These are phyloP conservation scores for Rotaria magnacalcarata DNA, from an alignment of 2,888 invertebrate species.

Conservation along the genomic window DNA sequence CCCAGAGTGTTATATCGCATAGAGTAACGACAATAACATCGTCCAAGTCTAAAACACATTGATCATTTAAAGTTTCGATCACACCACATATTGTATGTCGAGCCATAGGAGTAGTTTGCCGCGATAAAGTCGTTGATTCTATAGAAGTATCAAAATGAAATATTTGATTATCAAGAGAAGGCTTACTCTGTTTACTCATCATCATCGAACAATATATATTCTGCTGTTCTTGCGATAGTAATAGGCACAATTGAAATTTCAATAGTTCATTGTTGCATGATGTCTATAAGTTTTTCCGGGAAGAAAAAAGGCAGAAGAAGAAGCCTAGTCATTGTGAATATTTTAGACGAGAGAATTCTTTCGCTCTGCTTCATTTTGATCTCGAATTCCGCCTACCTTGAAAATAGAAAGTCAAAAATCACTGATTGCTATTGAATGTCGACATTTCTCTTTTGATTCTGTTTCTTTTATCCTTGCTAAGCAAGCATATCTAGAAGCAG, in stretches of 20 bases:
- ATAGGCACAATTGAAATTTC: constrained; percentile 1
- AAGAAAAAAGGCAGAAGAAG: neutral
- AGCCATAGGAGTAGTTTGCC: neutral
- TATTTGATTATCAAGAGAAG: too few species aligned
- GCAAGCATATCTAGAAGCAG: neutral
- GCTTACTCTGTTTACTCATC: neutral
- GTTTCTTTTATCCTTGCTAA: too few species aligned
- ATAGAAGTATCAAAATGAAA: too few species aligned
- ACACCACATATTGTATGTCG: neutral
- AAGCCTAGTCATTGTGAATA: neutral
- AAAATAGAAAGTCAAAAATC: neutral
- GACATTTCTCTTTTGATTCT: neutral
- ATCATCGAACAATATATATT: neutral
- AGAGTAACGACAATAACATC: constrained; percentile 7
- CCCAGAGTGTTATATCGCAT: constrained; percentile 6
- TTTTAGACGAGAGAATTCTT: neutral
- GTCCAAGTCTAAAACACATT: neutral
- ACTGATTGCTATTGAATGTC: neutral
- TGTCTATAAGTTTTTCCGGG: neutral
- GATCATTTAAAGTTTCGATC: neutral
- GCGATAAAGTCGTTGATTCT: neutral
- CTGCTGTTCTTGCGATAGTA: neutral
- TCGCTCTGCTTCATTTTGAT: neutral
- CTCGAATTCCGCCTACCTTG: neutral
- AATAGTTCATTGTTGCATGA: neutral